Conservation (phyloP, 2,888 invertebrate species). For the Meiosimyza decipiens region DNA sequence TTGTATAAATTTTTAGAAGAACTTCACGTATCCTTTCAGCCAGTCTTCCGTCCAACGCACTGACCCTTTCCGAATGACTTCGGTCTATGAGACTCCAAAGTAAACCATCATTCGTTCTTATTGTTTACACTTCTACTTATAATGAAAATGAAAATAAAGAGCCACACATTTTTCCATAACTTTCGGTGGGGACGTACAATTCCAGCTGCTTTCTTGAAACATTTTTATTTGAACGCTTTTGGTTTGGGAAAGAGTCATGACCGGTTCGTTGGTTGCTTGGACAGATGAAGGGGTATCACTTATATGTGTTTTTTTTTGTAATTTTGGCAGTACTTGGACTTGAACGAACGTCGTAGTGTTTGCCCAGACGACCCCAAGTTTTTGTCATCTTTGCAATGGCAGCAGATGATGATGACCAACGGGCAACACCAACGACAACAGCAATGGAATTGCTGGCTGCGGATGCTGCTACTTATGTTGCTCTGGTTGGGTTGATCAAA, state of each 20-base stretch:
- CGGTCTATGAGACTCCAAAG: background rate
- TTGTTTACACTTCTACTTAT: conserved; percentile 50
- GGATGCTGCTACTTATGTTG: conserved; percentile 32
- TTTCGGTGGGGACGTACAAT: background rate
- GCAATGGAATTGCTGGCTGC: conserved; percentile 36
- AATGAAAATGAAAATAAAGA: conserved; percentile 51
- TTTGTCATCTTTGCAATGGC: conserved; percentile 26
- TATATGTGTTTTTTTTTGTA: conserved; percentile 10
- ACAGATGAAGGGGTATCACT: background rate
- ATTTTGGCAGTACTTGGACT: conserved; percentile 26
- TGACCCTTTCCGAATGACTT: background rate
- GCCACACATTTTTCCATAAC: conserved; percentile 32
- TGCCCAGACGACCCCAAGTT: conserved; percentile 64
- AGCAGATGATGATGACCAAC: conserved; percentile 34
- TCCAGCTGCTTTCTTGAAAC: background rate
- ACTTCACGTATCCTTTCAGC: conserved; percentile 27
- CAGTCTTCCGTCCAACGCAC: background rate
- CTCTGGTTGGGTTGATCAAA: conserved; percentile 32
- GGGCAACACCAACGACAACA: conserved; percentile 40
- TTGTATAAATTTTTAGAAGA: conserved; percentile 45
- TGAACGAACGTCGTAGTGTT: conserved; percentile 48
- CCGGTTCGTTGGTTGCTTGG: conserved; percentile 47
- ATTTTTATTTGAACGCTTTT: conserved; percentile 47
- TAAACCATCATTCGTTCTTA: conserved; percentile 26
- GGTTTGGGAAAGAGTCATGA: conserved; percentile 48